Conservation (phyloP, 2,113 vertebrate genomes). For the Crotophaga sulcirostris region DNA sequence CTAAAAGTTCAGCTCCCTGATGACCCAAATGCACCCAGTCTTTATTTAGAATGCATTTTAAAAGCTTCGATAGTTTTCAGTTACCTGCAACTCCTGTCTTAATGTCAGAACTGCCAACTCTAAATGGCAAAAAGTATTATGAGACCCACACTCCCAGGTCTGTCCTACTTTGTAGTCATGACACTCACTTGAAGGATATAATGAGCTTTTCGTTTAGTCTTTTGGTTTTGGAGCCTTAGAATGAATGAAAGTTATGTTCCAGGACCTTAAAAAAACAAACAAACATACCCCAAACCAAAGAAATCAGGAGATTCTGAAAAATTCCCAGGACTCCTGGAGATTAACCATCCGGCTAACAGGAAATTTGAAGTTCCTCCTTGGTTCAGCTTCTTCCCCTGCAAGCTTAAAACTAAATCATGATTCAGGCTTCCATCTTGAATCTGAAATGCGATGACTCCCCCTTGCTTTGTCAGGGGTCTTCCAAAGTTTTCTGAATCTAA, state of each 20-base stretch:
- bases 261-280: neutral
- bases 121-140: neutral
- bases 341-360: neutral
- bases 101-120: neutral
- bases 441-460: neutral
- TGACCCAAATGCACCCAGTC: neutral
- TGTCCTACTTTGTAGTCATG: neutral
- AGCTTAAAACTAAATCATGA: neutral
- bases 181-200: neutral
- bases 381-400: neutral
- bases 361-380: slow-evolving; percentile 20
- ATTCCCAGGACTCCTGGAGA: neutral
- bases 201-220: neutral
- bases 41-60: neutral
- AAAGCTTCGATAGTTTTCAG: neutral
- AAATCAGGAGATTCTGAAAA: neutral
- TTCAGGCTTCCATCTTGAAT: neutral
- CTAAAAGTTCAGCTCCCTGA: neutral
- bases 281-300: neutral
- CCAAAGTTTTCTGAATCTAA: slow-evolving; percentile 18
- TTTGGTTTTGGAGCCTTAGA: neutral
- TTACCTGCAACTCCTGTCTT: neutral
- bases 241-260: neutral
- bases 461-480: neutral
- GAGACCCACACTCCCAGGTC: neutral